Conservation (phyloP, 2,113 vertebrate species). For the Choloepus hoffmanni region DNA sequence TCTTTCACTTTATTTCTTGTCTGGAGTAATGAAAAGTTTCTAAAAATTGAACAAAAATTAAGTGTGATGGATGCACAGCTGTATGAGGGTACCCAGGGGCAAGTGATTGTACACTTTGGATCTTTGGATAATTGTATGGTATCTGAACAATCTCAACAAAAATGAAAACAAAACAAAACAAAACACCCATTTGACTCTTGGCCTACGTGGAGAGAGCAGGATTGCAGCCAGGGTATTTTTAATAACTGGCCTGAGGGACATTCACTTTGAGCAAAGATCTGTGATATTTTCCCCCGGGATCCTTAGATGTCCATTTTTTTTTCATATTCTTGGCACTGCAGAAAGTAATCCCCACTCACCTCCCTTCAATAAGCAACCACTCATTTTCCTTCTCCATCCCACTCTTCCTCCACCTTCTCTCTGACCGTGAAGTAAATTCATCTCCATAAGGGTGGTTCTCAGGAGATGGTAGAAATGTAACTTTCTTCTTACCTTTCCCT, state of each 20-base stretch:
- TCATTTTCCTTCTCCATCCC: no score
- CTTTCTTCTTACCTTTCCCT: background rate
- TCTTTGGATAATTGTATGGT: no score
- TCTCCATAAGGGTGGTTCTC: background rate
- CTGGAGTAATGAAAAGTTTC: no score
- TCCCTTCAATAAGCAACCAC: background rate
- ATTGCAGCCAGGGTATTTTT: constrained; percentile 15
- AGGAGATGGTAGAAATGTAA: no score
- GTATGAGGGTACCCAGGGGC: no score
- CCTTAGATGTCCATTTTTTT: background rate
- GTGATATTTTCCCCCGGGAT: background rate
- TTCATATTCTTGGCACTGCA: background rate
- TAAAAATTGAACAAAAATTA: no score
- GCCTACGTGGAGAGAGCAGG: background rate
- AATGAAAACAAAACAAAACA: no score
- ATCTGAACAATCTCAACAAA: no score
- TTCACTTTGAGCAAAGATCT: background rate
- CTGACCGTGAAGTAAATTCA: background rate
- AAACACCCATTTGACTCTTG: background rate
- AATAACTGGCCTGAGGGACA: constrained; percentile 28
- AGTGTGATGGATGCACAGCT: no score
- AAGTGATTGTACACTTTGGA: no score
- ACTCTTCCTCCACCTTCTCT: background rate
- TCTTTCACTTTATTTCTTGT: no score
- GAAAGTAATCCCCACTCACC: background rate